Percentiles rank a stretch among this genome's conserved stretches.
Conservation (phyloP, 2,797 vertebrate genomes). For the Acrossocheilus fasciatus region DNA sequence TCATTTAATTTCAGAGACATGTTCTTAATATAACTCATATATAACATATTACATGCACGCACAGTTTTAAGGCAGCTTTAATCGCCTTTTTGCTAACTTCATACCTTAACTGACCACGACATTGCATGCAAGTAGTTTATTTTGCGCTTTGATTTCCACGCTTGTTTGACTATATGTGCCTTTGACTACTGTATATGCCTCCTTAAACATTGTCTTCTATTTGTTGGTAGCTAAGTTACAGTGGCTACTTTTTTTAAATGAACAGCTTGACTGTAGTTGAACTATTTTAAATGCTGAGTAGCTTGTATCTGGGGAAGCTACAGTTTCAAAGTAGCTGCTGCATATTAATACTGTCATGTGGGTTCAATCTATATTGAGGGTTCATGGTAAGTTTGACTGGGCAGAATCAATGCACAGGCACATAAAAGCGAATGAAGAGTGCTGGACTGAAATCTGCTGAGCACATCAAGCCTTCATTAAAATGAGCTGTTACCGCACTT, state of each 20-base stretch:
- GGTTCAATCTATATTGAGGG: constrained; percentile 52
- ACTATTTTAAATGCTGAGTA: neutral
- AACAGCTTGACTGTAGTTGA: neutral
- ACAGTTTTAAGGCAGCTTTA: too few relatives aligned
- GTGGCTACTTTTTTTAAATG: neutral
- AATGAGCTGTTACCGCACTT: constrained; percentile 71
- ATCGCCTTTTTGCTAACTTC: too few relatives aligned
- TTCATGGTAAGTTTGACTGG: constrained; percentile 28
- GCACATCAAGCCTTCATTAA: constrained; percentile 71
- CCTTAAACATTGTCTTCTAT: neutral
- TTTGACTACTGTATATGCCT: too few relatives aligned
- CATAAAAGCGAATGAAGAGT: constrained; percentile 63
- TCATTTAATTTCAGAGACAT: too few relatives aligned
- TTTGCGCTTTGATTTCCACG: too few relatives aligned
- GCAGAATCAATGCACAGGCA: constrained; percentile 45
- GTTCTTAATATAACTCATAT: too few relatives aligned
- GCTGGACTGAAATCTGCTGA: constrained; percentile 62
- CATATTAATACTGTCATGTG: constrained; percentile 67
- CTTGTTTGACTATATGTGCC: too few relatives aligned
- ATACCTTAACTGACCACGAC: too few relatives aligned
- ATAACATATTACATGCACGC: too few relatives aligned
- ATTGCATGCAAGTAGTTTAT: too few relatives aligned
- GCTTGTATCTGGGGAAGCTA: constrained; percentile 12
- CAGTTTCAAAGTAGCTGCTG: constrained; percentile 20
- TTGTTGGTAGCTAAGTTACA: neutral